Conservation (phyloP, 2,888 invertebrate genomes). For the Drosophila pseudotalamancana region DNA sequence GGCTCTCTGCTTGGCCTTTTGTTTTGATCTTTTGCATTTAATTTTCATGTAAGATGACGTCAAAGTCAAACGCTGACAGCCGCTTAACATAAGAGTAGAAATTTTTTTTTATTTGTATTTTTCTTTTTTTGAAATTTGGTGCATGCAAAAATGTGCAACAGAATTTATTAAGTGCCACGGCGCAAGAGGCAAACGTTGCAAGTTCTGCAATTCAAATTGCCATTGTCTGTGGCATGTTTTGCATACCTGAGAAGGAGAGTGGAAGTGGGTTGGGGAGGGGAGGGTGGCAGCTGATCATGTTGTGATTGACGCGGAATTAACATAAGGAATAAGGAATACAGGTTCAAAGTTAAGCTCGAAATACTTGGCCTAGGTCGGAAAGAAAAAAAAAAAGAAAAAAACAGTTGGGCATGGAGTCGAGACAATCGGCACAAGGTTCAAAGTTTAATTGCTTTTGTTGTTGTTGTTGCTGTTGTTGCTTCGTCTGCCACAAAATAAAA, state of each 20-base stretch:
- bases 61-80: conserved; percentile 78
- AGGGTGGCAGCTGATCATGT: conserved; percentile 45
- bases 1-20: conserved; percentile 34
- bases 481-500: conserved; percentile 45
- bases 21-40: conserved; percentile 74
- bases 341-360: conserved; percentile 67
- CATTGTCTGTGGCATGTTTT: conserved; percentile 71
- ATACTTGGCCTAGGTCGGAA: conserved; percentile 67
- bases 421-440: conserved; percentile 35
- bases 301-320: conserved; percentile 81
- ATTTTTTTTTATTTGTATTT: no score
- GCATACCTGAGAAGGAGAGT: conserved; percentile 54
- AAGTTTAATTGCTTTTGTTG: conserved; percentile 69
- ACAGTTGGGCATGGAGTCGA: neutral
- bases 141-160: conserved; percentile 78
- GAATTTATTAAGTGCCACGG: conserved; percentile 83
- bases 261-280: neutral
- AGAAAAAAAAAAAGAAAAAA: conserved; percentile 25
- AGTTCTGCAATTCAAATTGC: conserved; percentile 83
- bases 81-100: conserved; percentile 83
- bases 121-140: conserved; percentile 55
- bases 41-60: conserved; percentile 78
- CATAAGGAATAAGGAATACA: conserved; percentile 70
- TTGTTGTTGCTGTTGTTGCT: conserved; percentile 3
- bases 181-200: conserved; percentile 19